phyloP scores from a whole-genome alignment of 2,888 invertebrate genomes.

The Tenodera sinensis region DNA sequence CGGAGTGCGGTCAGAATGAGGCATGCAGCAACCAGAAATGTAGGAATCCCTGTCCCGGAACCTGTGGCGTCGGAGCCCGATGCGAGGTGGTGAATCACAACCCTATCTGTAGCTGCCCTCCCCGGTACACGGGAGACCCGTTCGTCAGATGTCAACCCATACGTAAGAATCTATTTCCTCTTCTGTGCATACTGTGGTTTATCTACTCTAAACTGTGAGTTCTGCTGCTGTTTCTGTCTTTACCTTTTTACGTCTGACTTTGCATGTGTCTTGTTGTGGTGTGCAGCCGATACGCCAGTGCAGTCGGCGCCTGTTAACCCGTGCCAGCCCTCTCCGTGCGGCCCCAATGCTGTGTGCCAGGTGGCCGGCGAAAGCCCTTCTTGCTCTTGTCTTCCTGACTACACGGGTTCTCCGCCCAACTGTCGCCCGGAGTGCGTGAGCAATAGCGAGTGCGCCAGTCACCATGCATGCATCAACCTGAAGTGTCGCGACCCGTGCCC shows the following conservation, averaged over 20 bases:
- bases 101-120: slow-evolving; percentile 67
- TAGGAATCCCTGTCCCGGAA: slow-evolving; percentile 65
- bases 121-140: slow-evolving; percentile 74
- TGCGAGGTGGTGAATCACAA: slow-evolving; percentile 72
- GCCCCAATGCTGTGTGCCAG: slow-evolving; percentile 61
- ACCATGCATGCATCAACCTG: slow-evolving; percentile 43
- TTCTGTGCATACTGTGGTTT: no score
- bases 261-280: not conserved
- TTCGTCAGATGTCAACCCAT: slow-evolving; percentile 64
- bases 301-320: slow-evolving; percentile 50
- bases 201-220: not conserved
- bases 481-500: slow-evolving; percentile 60
- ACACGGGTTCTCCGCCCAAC: slow-evolving; percentile 46
- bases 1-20: slow-evolving; percentile 63
- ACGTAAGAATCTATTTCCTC: slow-evolving; percentile 49
- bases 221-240: not conserved
- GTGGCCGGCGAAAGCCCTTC: slow-evolving; percentile 51
- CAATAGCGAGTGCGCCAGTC: slow-evolving; percentile 46
- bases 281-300: slow-evolving; percentile 31
- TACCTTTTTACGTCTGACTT: not conserved
- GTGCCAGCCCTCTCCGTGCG: slow-evolving; percentile 66
- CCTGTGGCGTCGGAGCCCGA: slow-evolving; percentile 68
- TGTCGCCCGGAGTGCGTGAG: slow-evolving; percentile 48
- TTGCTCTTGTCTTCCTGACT: slow-evolving; percentile 51
- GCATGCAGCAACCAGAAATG: slow-evolving; percentile 69